Conservation (phyloP, 2,113 vertebrate genomes). For the Tautogolabrus adspersus region DNA sequence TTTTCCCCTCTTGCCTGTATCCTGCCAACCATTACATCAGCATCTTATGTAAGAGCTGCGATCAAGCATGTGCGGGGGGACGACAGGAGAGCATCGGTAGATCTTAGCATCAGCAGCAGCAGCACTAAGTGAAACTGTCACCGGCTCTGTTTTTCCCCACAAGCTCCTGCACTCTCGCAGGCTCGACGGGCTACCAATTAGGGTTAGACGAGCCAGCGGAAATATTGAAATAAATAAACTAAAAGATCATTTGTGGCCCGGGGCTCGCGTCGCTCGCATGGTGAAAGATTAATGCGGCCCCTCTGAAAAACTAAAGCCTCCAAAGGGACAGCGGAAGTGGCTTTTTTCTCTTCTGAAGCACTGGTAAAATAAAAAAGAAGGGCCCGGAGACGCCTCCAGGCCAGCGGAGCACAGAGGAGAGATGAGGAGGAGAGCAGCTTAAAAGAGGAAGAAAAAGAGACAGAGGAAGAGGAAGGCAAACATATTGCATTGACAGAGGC, state of each 20-base stretch:
- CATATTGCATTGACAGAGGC: constrained; percentile 35
- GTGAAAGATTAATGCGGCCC: constrained; percentile 80
- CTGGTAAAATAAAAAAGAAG: constrained; percentile 63
- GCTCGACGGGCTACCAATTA: constrained; percentile 56
- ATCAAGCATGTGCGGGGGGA: constrained; percentile 47
- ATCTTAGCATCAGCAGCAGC: constrained; percentile 47
- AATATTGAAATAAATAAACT: constrained; percentile 83
- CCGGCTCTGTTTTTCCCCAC: constrained; percentile 33
- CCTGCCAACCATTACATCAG: constrained; percentile 61
- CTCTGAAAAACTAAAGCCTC: constrained; percentile 72
- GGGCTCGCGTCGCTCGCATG: constrained; percentile 65
- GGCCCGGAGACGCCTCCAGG: constrained; percentile 69
- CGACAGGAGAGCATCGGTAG: constrained; percentile 34
- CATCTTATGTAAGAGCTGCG: constrained; percentile 61
- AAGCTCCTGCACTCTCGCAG: constrained; percentile 28
- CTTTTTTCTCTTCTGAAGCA: constrained; percentile 70
- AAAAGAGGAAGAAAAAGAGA: constrained; percentile 13
- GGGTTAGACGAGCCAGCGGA: constrained; percentile 55
- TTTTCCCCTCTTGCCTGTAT: constrained; percentile 58
- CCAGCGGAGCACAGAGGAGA: constrained; percentile 38
- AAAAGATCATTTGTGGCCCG: constrained; percentile 78
- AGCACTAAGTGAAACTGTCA: constrained; percentile 52
- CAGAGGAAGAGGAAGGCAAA: constrained; percentile 14
- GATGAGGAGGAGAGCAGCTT: constrained; percentile 22
- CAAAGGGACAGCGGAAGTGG: constrained; percentile 71